phyloP scores from a whole-genome alignment of 2,797 vertebrate species.

The Aplochiton taeniatus region DNA sequence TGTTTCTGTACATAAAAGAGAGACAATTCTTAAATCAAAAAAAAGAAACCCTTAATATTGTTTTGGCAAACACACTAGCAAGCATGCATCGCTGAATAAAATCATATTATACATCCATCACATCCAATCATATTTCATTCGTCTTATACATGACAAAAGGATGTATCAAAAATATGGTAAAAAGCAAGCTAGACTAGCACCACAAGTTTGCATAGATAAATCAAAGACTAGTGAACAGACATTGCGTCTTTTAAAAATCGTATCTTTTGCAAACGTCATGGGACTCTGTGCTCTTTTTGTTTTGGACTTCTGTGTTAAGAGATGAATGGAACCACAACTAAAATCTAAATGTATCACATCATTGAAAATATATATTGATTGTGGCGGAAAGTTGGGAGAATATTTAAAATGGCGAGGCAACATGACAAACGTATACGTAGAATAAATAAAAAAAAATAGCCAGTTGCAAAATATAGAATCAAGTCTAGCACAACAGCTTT shows the following conservation, averaged over 20 bases:
- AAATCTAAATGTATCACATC: neutral
- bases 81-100: slow-evolving; percentile 32
- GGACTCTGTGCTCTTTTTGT: slow-evolving; percentile 25
- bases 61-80: slow-evolving; percentile 58
- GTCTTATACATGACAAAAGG: slow-evolving; percentile 19
- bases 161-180: slow-evolving; percentile 28
- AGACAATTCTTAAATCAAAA: no score
- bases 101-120: slow-evolving; percentile 26
- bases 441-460: neutral
- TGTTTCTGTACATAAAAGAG: slow-evolving; percentile 36
- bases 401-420: slow-evolving; percentile 2
- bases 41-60: slow-evolving; percentile 16
- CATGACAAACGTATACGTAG: neutral
- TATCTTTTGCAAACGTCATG: slow-evolving; percentile 24
- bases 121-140: slow-evolving; percentile 9
- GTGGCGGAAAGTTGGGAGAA: no score
- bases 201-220: slow-evolving; percentile 50
- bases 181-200: slow-evolving; percentile 35
- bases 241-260: slow-evolving; percentile 21
- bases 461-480: neutral
- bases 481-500: neutral
- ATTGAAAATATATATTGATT: no score
- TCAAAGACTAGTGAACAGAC: slow-evolving; percentile 33
- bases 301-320: neutral
- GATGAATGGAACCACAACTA: neutral